Percentiles rank a stretch among this genome's conserved stretches.
phyloP scores from a whole-genome alignment of 2,888 invertebrate genomes.

The Chrysopilus asiliformis region DNA sequence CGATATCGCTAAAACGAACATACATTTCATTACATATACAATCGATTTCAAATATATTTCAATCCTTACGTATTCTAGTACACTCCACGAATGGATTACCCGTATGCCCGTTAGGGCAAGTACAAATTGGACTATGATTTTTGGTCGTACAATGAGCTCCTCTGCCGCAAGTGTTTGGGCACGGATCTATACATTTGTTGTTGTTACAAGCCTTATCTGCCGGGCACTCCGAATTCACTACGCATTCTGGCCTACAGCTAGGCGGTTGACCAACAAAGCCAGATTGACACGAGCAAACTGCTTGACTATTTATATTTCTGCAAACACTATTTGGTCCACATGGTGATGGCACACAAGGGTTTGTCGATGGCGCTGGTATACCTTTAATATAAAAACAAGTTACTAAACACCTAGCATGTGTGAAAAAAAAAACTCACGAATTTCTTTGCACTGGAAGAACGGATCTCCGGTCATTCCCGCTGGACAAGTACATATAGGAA shows the following conservation, averaged over 20 bases:
- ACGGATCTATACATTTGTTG: conserved; percentile 77
- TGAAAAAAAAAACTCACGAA: conserved; percentile 24
- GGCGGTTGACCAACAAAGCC: conserved; percentile 69
- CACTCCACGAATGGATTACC: conserved; percentile 80
- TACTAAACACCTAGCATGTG: neutral
- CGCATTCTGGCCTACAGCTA: conserved; percentile 70
- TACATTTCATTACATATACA: too few species aligned
- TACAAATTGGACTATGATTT: conserved; percentile 79
- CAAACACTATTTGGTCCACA: conserved; percentile 84
- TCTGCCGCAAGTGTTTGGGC: conserved; percentile 75
- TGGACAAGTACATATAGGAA: conserved; percentile 64
- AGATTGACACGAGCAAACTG: conserved; percentile 72
- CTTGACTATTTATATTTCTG: conserved; percentile 61
- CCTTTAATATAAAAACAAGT: conserved; percentile 16
- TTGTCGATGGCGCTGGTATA: conserved; percentile 37
- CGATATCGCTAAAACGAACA: conserved; percentile 17
- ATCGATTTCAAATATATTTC: neutral
- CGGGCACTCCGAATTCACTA: conserved; percentile 77
- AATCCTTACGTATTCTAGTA: conserved; percentile 49
- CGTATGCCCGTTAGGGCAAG: conserved; percentile 68
- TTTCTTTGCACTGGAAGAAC: conserved; percentile 58
- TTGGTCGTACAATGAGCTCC: conserved; percentile 69
- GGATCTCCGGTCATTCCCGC: conserved; percentile 69
- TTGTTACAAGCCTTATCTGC: conserved; percentile 70
- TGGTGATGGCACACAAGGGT: conserved; percentile 72